Percentiles rank a stretch among this genome's conserved stretches.
phyloP scores from a whole-genome alignment of 2,888 invertebrate species.

The Isoperla grammatica region DNA sequence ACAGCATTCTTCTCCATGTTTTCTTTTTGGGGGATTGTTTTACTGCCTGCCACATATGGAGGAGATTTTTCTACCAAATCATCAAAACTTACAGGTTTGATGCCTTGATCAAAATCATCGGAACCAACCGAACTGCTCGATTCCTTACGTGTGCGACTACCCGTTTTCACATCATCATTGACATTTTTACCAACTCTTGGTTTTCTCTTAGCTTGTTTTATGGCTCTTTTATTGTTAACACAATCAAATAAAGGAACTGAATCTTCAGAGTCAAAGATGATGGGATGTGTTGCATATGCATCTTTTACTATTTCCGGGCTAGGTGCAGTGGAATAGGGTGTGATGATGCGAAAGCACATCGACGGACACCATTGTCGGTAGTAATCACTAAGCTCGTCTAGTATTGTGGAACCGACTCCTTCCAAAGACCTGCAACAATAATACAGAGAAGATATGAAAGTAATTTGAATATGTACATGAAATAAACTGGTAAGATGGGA shows the following conservation, averaged over 20 bases:
- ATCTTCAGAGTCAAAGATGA: conserved; percentile 14
- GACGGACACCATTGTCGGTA: conserved; percentile 58
- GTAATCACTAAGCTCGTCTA: conserved; percentile 60
- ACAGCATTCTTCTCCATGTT: conserved; percentile 39
- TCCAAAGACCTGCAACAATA: conserved; percentile 50
- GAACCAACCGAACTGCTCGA: conserved; percentile 37
- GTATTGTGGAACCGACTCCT: conserved; percentile 52
- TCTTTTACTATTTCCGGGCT: conserved; percentile 48
- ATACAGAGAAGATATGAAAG: too few relatives aligned
- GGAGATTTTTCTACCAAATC: conserved; percentile 42
- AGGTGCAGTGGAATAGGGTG: conserved; percentile 60
- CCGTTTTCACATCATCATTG: conserved; percentile 3
- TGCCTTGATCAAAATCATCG: conserved; percentile 43
- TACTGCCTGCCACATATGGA: conserved; percentile 40
- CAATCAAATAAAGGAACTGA: not conserved
- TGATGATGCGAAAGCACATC: conserved; percentile 60
- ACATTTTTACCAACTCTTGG: conserved; percentile 15
- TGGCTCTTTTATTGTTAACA: conserved; percentile 24
- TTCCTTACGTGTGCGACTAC: conserved; percentile 25
- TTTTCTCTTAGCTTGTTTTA: conserved; percentile 28
- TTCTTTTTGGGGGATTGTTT: conserved; percentile 14
- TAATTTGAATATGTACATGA: too few relatives aligned
- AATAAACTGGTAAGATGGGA: too few relatives aligned
- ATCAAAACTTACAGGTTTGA: conserved; percentile 39
- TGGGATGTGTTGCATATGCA: conserved; percentile 20